Evolutionary conservation across 2,113 vertebrate species (phyloP).

Genomic region (Cardinalis cardinalis): DNA sequence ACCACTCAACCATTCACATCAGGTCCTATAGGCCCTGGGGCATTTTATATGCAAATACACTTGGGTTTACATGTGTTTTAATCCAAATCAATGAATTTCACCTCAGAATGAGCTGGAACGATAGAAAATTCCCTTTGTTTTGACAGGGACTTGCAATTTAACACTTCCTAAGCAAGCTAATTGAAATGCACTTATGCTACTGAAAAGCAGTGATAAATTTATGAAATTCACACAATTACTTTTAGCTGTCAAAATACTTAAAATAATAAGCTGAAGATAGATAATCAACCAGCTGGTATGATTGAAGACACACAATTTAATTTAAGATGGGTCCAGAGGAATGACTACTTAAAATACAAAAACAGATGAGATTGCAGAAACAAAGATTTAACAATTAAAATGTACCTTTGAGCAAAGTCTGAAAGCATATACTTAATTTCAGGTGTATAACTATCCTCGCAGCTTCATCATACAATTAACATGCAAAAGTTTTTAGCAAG

Average conservation of each 20-base stretch:
- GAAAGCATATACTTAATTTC: background rate
- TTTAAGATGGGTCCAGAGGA: background rate
- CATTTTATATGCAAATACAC: conserved; percentile 62
- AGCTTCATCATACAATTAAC: background rate
- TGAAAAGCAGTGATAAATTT: conserved; percentile 60
- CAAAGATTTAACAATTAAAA: background rate
- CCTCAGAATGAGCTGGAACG: conserved; percentile 6
- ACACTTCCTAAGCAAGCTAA: conserved; percentile 48
- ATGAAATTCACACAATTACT: conserved; percentile 48
- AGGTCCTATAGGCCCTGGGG: background rate
- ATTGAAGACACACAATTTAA: conserved; percentile 1
- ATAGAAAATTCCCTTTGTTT: conserved; percentile 36
- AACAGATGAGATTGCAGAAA: background rate
- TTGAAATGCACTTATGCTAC: conserved; percentile 47
- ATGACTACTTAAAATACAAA: background rate
- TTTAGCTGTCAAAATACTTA: conserved; percentile 50
- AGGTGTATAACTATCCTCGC: background rate
- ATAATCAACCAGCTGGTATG: background rate
- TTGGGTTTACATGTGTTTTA: conserved; percentile 37
- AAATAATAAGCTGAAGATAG: conserved; percentile 14
- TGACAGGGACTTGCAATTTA: conserved; percentile 51
- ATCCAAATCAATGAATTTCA: conserved; percentile 61
- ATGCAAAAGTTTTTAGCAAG: background rate
- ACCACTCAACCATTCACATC: conserved; percentile 22
- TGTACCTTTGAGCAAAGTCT: background rate